Evolutionary conservation across 2,797 vertebrate species (phyloP).

Genomic region (Lepus townsendii): DNA sequence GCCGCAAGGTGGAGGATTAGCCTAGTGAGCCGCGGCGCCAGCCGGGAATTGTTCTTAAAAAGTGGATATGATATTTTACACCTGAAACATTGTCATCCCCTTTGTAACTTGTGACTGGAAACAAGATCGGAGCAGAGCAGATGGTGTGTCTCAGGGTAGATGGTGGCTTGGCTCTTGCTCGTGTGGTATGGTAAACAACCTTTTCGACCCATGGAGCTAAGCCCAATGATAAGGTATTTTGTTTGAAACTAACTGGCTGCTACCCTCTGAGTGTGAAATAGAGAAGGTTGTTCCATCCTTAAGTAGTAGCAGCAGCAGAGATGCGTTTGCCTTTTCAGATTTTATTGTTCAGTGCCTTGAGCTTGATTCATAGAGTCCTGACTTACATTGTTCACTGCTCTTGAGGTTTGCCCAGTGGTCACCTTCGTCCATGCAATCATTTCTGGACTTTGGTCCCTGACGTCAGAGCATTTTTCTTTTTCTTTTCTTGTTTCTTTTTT

Average conservation of each 20-base stretch:
- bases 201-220: constrained; percentile 30
- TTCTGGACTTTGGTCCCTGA: not conserved
- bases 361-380: not conserved
- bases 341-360: not conserved
- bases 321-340: not conserved
- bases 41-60: not conserved
- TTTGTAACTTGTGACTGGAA: not conserved
- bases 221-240: not conserved
- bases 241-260: constrained; percentile 35
- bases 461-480: not conserved
- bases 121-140: not conserved
- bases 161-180: not conserved
- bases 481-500: not conserved
- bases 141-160: not conserved
- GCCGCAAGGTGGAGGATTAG: too few relatives aligned
- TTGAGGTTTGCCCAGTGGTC: not conserved
- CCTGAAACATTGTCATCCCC: not conserved
- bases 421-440: constrained; percentile 37
- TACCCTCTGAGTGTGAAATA: not conserved
- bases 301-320: not conserved
- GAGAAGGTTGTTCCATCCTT: not conserved
- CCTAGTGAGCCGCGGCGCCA: too few relatives aligned
- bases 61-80: not conserved
- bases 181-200: not conserved
- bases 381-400: not conserved